Evolutionary conservation across 2,888 invertebrate genomes (phyloP).

Genomic region (Podotricha telesiphe): DNA sequence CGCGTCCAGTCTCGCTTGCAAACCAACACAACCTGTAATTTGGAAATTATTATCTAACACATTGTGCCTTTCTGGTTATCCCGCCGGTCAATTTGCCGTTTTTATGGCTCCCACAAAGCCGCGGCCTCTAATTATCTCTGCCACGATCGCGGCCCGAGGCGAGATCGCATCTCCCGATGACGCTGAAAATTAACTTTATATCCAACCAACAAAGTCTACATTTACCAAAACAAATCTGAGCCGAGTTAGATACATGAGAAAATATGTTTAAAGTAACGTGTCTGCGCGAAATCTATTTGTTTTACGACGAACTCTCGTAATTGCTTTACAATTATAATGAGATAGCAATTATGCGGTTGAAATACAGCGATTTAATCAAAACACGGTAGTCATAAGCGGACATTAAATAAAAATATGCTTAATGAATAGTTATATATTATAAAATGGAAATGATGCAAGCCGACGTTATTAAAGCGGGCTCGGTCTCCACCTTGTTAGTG

Average conservation of each 20-base stretch:
- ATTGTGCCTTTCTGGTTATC: slow-evolving; percentile 84
- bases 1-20: slow-evolving; percentile 73
- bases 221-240: slow-evolving; percentile 38
- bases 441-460: slow-evolving; percentile 42
- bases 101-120: slow-evolving; percentile 83
- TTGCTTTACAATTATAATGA: slow-evolving; percentile 55
- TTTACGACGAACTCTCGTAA: slow-evolving; percentile 69
- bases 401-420: slow-evolving; percentile 39
- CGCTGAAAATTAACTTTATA: slow-evolving; percentile 49
- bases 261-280: slow-evolving; percentile 74
- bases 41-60: slow-evolving; percentile 84
- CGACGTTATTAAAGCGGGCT: slow-evolving; percentile 52
- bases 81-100: slow-evolving; percentile 84
- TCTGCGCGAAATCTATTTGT: slow-evolving; percentile 79
- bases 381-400: slow-evolving; percentile 42
- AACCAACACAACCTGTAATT: slow-evolving; percentile 82
- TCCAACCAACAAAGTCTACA: slow-evolving; percentile 50
- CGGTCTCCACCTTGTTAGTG: slow-evolving; percentile 67
- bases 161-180: slow-evolving; percentile 52
- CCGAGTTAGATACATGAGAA: slow-evolving; percentile 74
- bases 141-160: slow-evolving; percentile 80
- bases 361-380: slow-evolving; percentile 32
- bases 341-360: slow-evolving; percentile 35
- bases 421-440: slow-evolving; percentile 42
- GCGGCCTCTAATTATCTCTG: slow-evolving; percentile 82